Evolutionary conservation across 2,797 vertebrate genomes (phyloP).

Genomic region (Monodelphis domestica): DNA sequence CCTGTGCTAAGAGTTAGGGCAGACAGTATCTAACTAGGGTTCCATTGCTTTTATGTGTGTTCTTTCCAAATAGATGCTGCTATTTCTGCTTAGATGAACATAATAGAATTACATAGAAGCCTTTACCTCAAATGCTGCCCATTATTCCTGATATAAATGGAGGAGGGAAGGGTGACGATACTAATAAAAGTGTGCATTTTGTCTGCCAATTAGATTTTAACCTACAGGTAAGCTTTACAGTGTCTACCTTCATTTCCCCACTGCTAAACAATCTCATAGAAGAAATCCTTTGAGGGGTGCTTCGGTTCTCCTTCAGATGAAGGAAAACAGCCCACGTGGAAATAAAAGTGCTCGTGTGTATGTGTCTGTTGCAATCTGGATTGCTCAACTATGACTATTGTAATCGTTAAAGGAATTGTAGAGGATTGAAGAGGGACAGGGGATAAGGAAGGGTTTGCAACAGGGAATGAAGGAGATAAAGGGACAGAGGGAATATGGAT

Average conservation of each 20-base stretch:
- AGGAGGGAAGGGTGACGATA: not conserved
- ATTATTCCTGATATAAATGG: not conserved
- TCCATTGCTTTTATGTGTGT: constrained; percentile 27
- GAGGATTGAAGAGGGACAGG: too few relatives aligned
- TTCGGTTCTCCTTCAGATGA: not conserved
- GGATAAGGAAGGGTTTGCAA: too few relatives aligned
- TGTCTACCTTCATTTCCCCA: not conserved
- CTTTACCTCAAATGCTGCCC: not conserved
- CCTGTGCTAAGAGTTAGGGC: constrained; percentile 36
- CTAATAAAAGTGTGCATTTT: not conserved
- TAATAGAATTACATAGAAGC: not conserved
- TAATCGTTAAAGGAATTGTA: too few relatives aligned
- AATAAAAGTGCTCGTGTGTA: not conserved
- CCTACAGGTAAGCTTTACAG: not conserved
- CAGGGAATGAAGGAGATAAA: too few relatives aligned
- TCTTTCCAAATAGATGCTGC: constrained; percentile 44
- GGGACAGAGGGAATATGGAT: too few relatives aligned
- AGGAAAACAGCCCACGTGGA: not conserved
- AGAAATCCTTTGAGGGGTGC: not conserved
- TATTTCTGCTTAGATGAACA: constrained; percentile 42
- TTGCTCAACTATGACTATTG: not conserved
- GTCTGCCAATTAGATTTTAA: not conserved
- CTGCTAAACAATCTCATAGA: not conserved
- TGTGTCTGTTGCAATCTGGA: not conserved
- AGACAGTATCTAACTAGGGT: constrained; percentile 43